phyloP scores from a whole-genome alignment of 92 coral and sea anemone genomes.

The Zoanthus sansibaricus region DNA sequence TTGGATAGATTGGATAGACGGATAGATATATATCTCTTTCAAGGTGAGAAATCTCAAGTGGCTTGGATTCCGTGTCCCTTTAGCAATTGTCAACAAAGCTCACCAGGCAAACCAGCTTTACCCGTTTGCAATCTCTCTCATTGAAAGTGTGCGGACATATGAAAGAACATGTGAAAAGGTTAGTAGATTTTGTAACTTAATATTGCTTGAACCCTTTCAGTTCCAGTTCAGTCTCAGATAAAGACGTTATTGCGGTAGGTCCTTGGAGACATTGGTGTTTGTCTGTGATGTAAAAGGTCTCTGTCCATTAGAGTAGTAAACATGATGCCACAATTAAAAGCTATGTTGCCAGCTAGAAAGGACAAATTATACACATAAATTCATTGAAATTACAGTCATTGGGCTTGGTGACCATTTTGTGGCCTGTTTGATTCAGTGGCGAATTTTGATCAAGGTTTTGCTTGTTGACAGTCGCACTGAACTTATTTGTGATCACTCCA shows the following conservation, averaged over 20 bases:
- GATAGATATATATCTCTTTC: too few species aligned
- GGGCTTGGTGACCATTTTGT: not conserved
- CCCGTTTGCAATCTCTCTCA: constrained; percentile 98
- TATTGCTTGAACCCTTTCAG: too few species aligned
- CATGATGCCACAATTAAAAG: too few species aligned
- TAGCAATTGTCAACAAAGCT: constrained; percentile 98
- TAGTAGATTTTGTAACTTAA: not conserved
- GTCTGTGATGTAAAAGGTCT: too few species aligned
- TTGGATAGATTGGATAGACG: too few species aligned
- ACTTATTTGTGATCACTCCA: not conserved
- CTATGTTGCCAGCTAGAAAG: too few species aligned
- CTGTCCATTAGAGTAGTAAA: too few species aligned
- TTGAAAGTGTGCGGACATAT: constrained; percentile 97
- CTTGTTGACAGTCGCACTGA: not conserved
- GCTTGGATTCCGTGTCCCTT: constrained; percentile 98
- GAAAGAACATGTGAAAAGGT: constrained; percentile 99
- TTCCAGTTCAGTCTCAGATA: too few species aligned
- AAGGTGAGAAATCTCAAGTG: constrained; percentile 96
- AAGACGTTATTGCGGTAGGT: too few species aligned
- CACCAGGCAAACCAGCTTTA: constrained; percentile 99
- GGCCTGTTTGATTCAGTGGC: not conserved
- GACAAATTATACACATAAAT: too few species aligned
- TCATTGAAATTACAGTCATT: not conserved
- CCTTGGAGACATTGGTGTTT: too few species aligned
- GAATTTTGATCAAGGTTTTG: too few species aligned